Evolutionary conservation across 2,888 invertebrate genomes (phyloP).

Genomic region (Formica aserva): DNA sequence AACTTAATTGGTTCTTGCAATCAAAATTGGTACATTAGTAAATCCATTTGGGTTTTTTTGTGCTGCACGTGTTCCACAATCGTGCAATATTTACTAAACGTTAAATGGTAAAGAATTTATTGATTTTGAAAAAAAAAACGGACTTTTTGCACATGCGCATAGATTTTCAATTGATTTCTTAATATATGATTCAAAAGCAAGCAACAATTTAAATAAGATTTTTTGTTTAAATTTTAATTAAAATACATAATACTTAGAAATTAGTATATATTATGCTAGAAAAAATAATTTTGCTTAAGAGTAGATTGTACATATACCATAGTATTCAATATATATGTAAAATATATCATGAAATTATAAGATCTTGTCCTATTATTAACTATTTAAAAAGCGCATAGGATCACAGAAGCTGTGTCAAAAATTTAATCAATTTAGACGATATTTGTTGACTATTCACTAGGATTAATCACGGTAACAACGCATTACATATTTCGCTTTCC

Average conservation of each 20-base stretch:
- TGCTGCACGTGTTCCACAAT: background rate
- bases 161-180: background rate
- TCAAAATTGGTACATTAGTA: slow-evolving; percentile 40
- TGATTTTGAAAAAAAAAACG: slow-evolving; percentile 1
- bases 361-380: background rate
- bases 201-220: background rate
- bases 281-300: background rate
- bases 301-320: background rate
- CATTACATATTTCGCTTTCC: too few relatives aligned
- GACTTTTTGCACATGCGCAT: background rate
- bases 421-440: background rate
- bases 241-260: background rate
- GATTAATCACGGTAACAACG: background rate
- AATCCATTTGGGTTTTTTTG: slow-evolving; percentile 26
- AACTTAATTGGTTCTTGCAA: slow-evolving; percentile 43
- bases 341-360: background rate
- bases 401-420: background rate
- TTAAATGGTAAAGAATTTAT: slow-evolving; percentile 33
- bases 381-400: background rate
- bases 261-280: background rate
- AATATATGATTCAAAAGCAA: background rate
- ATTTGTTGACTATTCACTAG: background rate
- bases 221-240: background rate
- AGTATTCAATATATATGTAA: background rate
- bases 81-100: slow-evolving; percentile 22